Conservation (phyloP, 2,113 vertebrate species). For the Anser cygnoides region DNA sequence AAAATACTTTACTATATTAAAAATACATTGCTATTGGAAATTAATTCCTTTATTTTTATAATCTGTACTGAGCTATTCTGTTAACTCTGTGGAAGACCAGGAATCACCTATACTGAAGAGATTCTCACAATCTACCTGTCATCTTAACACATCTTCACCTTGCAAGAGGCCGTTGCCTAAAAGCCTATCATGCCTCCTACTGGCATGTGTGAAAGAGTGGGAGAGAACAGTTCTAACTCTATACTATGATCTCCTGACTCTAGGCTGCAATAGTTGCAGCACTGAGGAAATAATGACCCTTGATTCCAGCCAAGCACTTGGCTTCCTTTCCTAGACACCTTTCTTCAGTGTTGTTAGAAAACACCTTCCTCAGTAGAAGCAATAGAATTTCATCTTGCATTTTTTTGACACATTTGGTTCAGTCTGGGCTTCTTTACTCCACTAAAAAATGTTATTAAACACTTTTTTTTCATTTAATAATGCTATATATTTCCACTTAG, state of each 20-base stretch:
- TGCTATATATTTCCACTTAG: accelerated
- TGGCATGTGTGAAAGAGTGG: neutral
- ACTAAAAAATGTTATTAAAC: neutral
- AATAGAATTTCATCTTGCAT: neutral
- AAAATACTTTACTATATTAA: neutral
- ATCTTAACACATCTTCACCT: neutral
- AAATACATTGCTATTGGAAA: neutral
- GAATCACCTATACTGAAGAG: neutral
- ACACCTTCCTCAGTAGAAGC: neutral
- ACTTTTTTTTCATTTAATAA: neutral
- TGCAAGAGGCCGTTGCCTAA: neutral
- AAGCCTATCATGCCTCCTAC: neutral
- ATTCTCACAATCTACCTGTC: neutral
- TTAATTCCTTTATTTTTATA: neutral
- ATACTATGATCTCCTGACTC: neutral
- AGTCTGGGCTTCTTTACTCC: neutral
- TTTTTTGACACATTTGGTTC: neutral
- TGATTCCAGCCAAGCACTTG: neutral
- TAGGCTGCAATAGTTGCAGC: neutral
- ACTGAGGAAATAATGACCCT: neutral
- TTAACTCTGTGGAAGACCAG: neutral
- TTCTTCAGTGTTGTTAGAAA: neutral
- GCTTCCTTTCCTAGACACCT: neutral
- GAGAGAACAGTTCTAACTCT: neutral
- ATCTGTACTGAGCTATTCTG: neutral